Conservation (phyloP, 2,888 invertebrate genomes). For the Apodemia hepburni region DNA sequence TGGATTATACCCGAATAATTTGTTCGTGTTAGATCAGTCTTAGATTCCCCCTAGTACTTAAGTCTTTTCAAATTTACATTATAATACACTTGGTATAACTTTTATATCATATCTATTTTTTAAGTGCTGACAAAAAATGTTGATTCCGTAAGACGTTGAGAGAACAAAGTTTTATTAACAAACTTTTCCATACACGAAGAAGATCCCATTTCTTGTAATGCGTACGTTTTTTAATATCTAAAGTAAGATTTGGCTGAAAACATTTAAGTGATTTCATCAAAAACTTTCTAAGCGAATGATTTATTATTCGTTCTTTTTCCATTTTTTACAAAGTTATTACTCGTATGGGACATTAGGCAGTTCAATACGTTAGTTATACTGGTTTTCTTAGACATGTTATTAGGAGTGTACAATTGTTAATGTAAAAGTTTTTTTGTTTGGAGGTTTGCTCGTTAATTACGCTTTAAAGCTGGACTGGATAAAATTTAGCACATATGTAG, state of each 20-base stretch:
- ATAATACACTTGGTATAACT: too few relatives aligned
- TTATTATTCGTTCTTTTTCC: conserved; percentile 2
- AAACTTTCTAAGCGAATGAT: not conserved
- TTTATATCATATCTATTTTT: not conserved
- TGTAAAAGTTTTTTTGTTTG: too few relatives aligned
- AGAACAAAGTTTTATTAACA: conserved; percentile 13
- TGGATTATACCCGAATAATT: too few relatives aligned
- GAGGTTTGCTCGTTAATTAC: too few relatives aligned
- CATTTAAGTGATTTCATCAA: conserved; percentile 14
- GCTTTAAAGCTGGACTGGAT: too few relatives aligned
- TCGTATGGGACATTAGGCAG: not conserved
- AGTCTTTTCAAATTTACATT: too few relatives aligned
- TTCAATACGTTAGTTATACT: not conserved
- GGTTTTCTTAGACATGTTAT: too few relatives aligned
- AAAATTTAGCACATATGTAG: too few relatives aligned
- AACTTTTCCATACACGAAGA: conserved; percentile 8
- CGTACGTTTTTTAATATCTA: conserved; percentile 15
- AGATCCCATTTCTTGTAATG: conserved; percentile 7
- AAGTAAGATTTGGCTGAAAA: not conserved
- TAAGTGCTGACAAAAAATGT: conserved; percentile 8
- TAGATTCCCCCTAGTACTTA: too few relatives aligned
- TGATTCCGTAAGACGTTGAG: conserved; percentile 5
- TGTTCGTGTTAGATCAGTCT: too few relatives aligned
- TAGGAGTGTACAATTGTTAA: too few relatives aligned
- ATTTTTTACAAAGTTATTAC: not conserved